Base-by-base conservation (phyloP, 2,113 vertebrate genomes). In the Meles meles region DNA sequence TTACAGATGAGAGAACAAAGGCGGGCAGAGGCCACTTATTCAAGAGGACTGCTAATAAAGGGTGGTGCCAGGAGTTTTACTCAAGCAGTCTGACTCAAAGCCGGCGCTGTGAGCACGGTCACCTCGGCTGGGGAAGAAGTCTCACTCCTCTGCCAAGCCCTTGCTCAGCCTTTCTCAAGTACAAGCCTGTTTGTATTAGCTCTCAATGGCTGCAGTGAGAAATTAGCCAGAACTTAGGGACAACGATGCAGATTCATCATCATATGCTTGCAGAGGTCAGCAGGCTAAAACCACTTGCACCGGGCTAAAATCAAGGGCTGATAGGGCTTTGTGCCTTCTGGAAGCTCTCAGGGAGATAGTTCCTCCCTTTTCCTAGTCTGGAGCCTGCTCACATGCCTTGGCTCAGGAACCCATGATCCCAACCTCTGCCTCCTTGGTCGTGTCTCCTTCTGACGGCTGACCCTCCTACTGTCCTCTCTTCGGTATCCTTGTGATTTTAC, bases 1-100 rank as follows among this genome's bases (percentile, higher is more conserved):
- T 90, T 47, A 59, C 42, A 80, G 42, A 61, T 5, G 10, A 81
- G 47, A 96, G 69, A 63, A 96, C 96, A 95, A 94, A 95, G 84
- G 63, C 10, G 6, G 55, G 81, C 61, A 42, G 74, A 77, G 20
- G 52, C 9, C 80, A 42, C 27, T 55, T 49, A 42, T 63, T 92
- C 31, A 61, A 37, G n/a, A 29, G 13, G 21, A 81, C n/a, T 55
- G 69, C 72, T 39, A 39, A 69, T 76, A 72, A 85, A 77, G 4
- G 12, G 14, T 5, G 42, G n/a, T 67, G 67, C 67, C 76, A 72
- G 34, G 29, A 34, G 31, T n/a, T 34, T n/a, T 15, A 39, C n/a
- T 25, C 37, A 39, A 65, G 65, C n/a, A 52, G 14, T 11, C 18
- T 42, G 55, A 44, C n/a, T 86, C 77, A 47, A 47, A 85, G 29